A percentile compares a stretch with the other conserved stretches of the same genome.
Evolutionary conservation across 2,113 vertebrate genomes (phyloP).

Genomic region (Anser cygnoides): DNA sequence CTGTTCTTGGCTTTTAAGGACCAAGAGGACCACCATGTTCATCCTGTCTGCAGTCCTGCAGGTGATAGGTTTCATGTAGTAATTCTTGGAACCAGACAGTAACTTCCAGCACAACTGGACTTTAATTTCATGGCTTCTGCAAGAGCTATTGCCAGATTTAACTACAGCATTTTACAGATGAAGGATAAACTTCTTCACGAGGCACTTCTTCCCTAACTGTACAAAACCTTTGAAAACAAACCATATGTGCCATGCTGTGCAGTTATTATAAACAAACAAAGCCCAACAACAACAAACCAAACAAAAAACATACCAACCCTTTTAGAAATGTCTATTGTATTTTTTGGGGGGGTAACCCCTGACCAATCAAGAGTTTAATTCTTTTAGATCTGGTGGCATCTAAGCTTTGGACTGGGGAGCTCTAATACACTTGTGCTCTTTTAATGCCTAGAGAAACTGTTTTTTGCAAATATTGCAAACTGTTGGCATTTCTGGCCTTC

Average conservation of each 20-base stretch:
- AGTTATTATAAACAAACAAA: not conserved
- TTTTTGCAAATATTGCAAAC: not conserved
- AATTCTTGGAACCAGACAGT: not conserved
- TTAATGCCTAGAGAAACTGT: not conserved
- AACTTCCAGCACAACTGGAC: not conserved
- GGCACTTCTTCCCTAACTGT: not conserved
- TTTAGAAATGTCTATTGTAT: not conserved
- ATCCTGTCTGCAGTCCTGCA: not conserved
- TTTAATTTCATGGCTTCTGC: not conserved
- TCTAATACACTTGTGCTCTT: constrained; percentile 3
- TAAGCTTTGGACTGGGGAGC: not conserved
- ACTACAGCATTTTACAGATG: not conserved
- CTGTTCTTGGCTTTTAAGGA: not conserved
- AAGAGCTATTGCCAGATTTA: not conserved
- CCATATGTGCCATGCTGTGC: not conserved
- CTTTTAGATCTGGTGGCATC: not conserved
- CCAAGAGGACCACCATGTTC: not conserved
- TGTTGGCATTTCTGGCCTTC: not conserved
- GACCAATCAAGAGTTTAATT: not conserved
- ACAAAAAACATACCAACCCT: fast-evolving
- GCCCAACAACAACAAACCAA: not conserved
- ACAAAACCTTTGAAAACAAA: not conserved
- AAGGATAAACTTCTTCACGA: not conserved
- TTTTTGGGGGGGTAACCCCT: not conserved
- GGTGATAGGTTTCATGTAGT: fast-evolving